Percentiles rank a stretch among this genome's conserved stretches.
These are phyloP conservation scores for Tragelaphus oryx DNA, from an alignment of 2,797 vertebrate species.

Conservation along the genomic window DNA sequence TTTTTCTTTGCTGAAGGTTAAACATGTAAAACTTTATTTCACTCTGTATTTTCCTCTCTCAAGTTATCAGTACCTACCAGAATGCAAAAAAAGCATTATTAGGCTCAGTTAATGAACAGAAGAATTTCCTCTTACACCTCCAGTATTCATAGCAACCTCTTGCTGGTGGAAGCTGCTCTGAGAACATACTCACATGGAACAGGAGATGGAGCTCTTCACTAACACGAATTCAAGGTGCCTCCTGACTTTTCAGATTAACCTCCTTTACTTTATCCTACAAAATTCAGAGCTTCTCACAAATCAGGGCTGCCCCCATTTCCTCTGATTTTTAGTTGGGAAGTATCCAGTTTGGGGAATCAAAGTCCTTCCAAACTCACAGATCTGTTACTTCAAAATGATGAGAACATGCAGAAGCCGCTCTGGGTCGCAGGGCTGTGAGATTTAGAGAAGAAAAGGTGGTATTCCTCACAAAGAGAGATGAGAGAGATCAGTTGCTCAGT, in stretches of 20 bases:
- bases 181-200: conserved; percentile 16
- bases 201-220: conserved; percentile 71
- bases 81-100: neutral
- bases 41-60: neutral
- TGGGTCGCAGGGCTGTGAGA: neutral
- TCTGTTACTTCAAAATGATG: neutral
- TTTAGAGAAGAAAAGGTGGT: neutral
- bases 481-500: too few relatives aligned
- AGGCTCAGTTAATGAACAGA: neutral
- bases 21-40: neutral
- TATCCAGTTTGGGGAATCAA: neutral
- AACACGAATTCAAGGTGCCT: neutral
- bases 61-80: too few relatives aligned
- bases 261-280: neutral
- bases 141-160: neutral
- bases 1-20: neutral
- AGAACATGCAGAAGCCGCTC: neutral
- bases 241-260: neutral
- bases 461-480: neutral
- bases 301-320: neutral
- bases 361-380: neutral
- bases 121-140: neutral
- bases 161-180: neutral
- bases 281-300: neutral
- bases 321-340: neutral